Base-by-base conservation (phyloP, 2,888 invertebrate species). In the Melanargia galathea region DNA sequence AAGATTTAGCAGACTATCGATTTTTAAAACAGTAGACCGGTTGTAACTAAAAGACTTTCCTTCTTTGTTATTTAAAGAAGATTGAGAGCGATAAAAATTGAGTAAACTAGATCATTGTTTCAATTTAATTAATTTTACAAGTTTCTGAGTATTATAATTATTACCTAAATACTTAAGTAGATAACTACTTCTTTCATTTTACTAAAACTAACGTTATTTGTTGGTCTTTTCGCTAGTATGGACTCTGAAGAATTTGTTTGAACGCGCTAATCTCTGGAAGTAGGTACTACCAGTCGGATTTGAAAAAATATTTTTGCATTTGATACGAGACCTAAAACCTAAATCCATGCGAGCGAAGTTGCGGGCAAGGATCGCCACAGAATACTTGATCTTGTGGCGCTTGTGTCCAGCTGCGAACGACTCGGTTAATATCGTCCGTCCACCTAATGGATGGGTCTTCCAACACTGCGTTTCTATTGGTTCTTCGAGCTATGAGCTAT, bases 1-100 rank as follows among this genome's bases (percentile, higher is more conserved):
- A 59, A 60, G 51, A 55, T 64, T 49, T 60, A 24, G 55, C 60
- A 63, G 55, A 55, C 40, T 18, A 43, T 43, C 43, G 49, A 48
- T 16, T 38, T 33, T 22, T 33, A 51, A 30, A 60, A 64, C 48
- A 60, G 52, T 54, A 26, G 48, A 55, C 2, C 55, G 16, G 24
- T 20, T 52, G 18, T 52, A 13, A 1, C 11, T 45, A n/a, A 33
- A 45, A 33, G 20, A 45, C 57, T 57, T 46, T 46, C 57, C 57
- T 33, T 57, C 16, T 43, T 57, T 2, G 20, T 57, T 18, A 22
- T 35, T 52, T 52, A 2, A 30, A 52, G 20, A 20, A 22, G 52
- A 52, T 52, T 35, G 18, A 35, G 33, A 35, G 0, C 35, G 52
- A 52, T 52, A 52, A 52, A 7, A 8, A 20, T 20, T 52, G 10